phyloP scores from a whole-genome alignment of 2,113 vertebrate genomes.

The Elgaria multicarinata region DNA sequence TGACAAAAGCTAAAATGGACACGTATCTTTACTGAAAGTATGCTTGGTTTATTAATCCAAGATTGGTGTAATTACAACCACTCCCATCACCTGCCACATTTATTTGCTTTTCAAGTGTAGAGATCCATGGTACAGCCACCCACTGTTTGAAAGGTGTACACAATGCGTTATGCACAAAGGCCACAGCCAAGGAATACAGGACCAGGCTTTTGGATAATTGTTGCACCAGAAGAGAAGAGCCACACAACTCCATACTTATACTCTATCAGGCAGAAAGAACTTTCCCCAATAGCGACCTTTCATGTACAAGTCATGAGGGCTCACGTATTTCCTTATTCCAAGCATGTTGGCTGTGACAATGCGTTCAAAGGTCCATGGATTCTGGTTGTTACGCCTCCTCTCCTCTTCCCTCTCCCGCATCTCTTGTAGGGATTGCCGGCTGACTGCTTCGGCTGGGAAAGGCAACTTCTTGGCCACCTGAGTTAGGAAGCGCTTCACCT shows the following conservation, averaged over 20 bases:
- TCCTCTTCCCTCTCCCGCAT: conserved; percentile 75
- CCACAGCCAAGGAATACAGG: not conserved
- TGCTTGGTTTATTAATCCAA: not conserved
- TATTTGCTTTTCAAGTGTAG: not conserved
- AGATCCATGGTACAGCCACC: not conserved
- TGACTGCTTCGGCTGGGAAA: conserved; percentile 87
- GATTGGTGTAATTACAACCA: not conserved
- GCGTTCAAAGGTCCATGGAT: conserved; percentile 93
- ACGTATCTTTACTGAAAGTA: not conserved
- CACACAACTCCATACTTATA: conserved; percentile 67
- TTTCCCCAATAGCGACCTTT: conserved; percentile 90
- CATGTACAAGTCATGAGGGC: conserved; percentile 84
- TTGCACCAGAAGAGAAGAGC: not conserved
- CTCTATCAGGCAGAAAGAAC: conserved; percentile 81
- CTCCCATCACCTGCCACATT: not conserved
- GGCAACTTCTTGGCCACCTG: conserved; percentile 90
- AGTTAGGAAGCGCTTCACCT: conserved; percentile 81
- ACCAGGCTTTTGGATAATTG: not conserved
- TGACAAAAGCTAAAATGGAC: not conserved
- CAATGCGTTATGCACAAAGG: not conserved
- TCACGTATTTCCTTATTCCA: conserved; percentile 88
- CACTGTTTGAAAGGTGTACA: too few species aligned
- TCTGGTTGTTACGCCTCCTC: conserved; percentile 84
- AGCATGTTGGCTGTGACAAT: conserved; percentile 87
- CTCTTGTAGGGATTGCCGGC: conserved; percentile 77